Evolutionary conservation across 2,113 vertebrate genomes (phyloP).

Genomic region (Mormyrus lacerda): DNA sequence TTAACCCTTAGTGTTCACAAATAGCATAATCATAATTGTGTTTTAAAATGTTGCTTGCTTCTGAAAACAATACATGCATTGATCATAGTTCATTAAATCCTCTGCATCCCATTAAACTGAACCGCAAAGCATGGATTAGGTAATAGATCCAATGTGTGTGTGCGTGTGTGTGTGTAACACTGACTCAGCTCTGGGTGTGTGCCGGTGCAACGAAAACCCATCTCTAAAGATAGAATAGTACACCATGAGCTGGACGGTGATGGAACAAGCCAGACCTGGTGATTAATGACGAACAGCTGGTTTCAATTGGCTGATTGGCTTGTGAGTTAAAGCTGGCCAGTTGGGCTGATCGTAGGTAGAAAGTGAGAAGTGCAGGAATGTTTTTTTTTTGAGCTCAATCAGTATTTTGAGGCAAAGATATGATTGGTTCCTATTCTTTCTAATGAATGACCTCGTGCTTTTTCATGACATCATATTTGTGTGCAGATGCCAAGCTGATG

Average conservation of each 20-base stretch:
- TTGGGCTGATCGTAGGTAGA: neutral
- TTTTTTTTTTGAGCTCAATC: neutral
- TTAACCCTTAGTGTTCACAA: neutral
- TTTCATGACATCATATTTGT: neutral
- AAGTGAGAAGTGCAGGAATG: neutral
- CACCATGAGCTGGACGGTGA: neutral
- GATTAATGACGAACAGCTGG: neutral
- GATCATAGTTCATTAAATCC: neutral
- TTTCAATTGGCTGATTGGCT: conserved; percentile 16
- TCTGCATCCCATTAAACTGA: neutral
- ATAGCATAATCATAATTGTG: neutral
- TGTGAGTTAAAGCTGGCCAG: neutral
- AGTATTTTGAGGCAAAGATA: neutral
- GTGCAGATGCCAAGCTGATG: neutral
- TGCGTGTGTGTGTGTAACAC: conserved; percentile 7
- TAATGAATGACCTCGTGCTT: neutral
- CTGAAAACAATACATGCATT: neutral
- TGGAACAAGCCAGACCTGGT: neutral
- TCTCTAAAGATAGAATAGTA: neutral
- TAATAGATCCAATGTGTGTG: neutral
- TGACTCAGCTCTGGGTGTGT: conserved; percentile 17
- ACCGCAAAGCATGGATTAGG: neutral
- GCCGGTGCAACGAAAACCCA: neutral
- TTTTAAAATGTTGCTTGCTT: neutral
- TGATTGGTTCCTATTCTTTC: neutral